These are phyloP conservation scores for Acanthiza pusilla DNA, from an alignment of 2,797 vertebrate species.

Conservation along the genomic window DNA sequence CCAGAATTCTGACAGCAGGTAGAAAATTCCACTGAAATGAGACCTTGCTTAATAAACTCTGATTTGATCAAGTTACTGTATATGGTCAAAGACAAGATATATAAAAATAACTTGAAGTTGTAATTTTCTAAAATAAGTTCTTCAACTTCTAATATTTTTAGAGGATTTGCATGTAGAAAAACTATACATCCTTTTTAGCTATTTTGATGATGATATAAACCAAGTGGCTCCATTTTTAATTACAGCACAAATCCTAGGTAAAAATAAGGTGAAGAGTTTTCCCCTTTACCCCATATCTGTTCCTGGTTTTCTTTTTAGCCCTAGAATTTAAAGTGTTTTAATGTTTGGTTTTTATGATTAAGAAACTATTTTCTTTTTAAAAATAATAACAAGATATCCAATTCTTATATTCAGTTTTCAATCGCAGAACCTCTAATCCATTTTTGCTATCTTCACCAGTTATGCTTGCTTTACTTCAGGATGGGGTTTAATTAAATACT, in stretches of 20 bases:
- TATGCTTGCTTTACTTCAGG: constrained; percentile 17
- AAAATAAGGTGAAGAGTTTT: not conserved
- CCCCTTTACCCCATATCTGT: not conserved
- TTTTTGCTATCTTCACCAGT: not conserved
- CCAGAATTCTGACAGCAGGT: not conserved
- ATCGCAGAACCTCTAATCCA: not conserved
- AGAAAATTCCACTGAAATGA: not conserved
- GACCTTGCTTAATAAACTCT: not conserved
- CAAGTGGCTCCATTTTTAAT: not conserved
- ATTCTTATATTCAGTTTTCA: not conserved
- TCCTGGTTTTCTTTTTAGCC: not conserved
- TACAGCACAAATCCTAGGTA: not conserved
- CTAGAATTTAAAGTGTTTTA: not conserved
- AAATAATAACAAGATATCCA: not conserved
- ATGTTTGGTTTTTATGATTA: not conserved
- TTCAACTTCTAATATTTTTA: not conserved
- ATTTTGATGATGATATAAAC: not conserved
- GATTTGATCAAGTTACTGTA: not conserved
- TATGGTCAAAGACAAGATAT: not conserved
- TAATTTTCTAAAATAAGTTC: not conserved
- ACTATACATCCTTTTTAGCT: not conserved
- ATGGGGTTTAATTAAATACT: constrained; percentile 36
- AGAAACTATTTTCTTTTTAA: not conserved
- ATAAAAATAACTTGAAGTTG: not conserved
- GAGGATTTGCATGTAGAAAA: not conserved